Evolutionary conservation across 2,888 invertebrate species (phyloP).

Genomic region (Chymomyza fuscimana): DNA sequence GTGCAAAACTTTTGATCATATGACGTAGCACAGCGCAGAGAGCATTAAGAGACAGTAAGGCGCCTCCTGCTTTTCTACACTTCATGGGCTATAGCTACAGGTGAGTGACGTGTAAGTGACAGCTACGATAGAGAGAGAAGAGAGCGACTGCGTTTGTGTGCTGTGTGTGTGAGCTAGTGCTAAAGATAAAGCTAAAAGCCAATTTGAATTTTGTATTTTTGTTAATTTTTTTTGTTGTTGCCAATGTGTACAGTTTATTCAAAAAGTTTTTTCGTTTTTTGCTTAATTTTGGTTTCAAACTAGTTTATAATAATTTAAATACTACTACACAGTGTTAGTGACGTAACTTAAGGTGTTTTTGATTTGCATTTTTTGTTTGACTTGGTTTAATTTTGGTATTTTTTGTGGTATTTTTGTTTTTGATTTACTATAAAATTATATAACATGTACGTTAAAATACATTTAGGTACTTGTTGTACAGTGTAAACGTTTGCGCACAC

Average conservation of each 20-base stretch:
- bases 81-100: neutral
- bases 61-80: too few species aligned
- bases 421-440: conserved; percentile 59
- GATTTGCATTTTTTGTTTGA: conserved; percentile 31
- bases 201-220: conserved; percentile 39
- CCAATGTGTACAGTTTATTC: conserved; percentile 33
- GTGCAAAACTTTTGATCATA: too few species aligned
- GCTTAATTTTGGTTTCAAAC: conserved; percentile 36
- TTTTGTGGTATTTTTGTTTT: conserved; percentile 3
- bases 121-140: conserved; percentile 29
- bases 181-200: conserved; percentile 22
- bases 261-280: conserved; percentile 40
- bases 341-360: conserved; percentile 11
- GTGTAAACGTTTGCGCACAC: conserved; percentile 51
- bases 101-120: conserved; percentile 28
- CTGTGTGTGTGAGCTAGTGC: conserved; percentile 9
- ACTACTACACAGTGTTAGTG: neutral
- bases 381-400: conserved; percentile 31
- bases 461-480: conserved; percentile 49
- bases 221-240: conserved; percentile 35
- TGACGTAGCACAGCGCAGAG: too few species aligned
- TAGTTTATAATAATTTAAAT: neutral
- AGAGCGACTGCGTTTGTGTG: conserved; percentile 12
- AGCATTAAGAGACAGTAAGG: too few species aligned
- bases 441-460: conserved; percentile 54